A percentile compares a stretch with the other conserved stretches of the same genome.
Evolutionary conservation across 2,113 vertebrate species (phyloP).

Genomic region (Pseudopodoces humilis): DNA sequence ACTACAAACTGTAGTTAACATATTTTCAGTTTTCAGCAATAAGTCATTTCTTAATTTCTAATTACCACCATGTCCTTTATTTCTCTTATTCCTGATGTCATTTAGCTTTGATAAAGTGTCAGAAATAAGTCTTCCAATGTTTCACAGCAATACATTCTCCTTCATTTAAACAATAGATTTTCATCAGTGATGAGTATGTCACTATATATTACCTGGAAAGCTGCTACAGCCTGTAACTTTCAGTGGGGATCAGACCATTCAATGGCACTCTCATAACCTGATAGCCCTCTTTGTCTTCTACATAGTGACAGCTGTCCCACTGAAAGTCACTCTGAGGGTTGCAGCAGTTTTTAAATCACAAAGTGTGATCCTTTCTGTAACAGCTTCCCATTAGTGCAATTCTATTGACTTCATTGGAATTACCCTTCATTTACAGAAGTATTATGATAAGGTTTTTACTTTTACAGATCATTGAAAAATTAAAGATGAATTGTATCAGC

Average conservation of each 20-base stretch:
- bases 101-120: slow-evolving; percentile 2
- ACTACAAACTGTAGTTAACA: slow-evolving; percentile 44
- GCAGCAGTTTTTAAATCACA: not conserved
- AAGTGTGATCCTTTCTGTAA: not conserved
- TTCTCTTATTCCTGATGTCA: not conserved
- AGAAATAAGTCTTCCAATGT: not conserved
- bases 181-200: not conserved
- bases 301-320: not conserved
- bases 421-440: not conserved
- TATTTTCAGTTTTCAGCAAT: slow-evolving; percentile 32
- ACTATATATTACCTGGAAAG: not conserved
- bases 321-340: not conserved
- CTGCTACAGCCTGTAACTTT: not conserved
- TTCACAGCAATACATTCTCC: not conserved
- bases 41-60: slow-evolving; percentile 33
- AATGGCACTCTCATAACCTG: not conserved
- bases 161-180: not conserved
- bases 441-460: not conserved
- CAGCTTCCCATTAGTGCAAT: not conserved
- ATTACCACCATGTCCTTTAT: not conserved
- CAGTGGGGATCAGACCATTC: not conserved
- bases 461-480: not conserved
- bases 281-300: not conserved
- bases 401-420: not conserved
- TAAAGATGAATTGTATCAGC: not conserved